phyloP scores from a whole-genome alignment of 2,888 invertebrate species.

The Agapetus fuscipes region DNA sequence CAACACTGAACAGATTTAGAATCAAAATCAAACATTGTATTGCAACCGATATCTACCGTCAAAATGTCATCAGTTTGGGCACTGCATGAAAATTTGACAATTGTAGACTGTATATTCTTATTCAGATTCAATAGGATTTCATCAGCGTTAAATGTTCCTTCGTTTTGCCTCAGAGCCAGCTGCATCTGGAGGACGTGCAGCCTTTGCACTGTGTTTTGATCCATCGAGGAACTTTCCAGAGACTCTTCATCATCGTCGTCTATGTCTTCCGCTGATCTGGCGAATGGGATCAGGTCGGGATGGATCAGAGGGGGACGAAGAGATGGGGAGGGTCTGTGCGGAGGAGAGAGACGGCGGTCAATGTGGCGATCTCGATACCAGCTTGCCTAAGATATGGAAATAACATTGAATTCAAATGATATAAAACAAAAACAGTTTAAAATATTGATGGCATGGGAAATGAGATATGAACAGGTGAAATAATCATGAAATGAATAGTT shows the following conservation, averaged over 20 bases:
- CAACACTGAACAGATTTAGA: conserved; percentile 11
- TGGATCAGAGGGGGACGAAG: conserved; percentile 26
- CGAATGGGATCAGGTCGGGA: conserved; percentile 30
- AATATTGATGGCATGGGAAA: too few relatives aligned
- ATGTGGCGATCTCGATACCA: conserved; percentile 39
- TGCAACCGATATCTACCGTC: conserved; percentile 28
- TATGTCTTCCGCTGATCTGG: conserved; percentile 9
- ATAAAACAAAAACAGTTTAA: too few relatives aligned
- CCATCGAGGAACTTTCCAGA: conserved; percentile 17
- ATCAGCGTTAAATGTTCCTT: conserved; percentile 33
- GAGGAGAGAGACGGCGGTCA: conserved; percentile 34
- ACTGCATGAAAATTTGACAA: conserved; percentile 34
- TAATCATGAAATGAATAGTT: too few relatives aligned
- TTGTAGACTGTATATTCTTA: conserved; percentile 32
- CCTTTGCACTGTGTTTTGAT: conserved; percentile 31
- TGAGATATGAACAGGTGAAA: too few relatives aligned
- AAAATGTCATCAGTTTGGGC: conserved; percentile 38
- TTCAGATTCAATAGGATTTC: conserved; percentile 35
- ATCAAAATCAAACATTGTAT: conserved; percentile 4
- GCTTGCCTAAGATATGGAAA: conserved; percentile 42
- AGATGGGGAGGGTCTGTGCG: conserved; percentile 24
- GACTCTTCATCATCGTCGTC: conserved; percentile 24
- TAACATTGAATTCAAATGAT: conserved; percentile 3
- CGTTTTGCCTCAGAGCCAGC: conserved; percentile 34
- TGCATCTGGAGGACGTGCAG: conserved; percentile 39